Percentiles rank a stretch among this genome's conserved stretches.
Conservation (phyloP, 2,797 vertebrate species). For the Avahi laniger region DNA sequence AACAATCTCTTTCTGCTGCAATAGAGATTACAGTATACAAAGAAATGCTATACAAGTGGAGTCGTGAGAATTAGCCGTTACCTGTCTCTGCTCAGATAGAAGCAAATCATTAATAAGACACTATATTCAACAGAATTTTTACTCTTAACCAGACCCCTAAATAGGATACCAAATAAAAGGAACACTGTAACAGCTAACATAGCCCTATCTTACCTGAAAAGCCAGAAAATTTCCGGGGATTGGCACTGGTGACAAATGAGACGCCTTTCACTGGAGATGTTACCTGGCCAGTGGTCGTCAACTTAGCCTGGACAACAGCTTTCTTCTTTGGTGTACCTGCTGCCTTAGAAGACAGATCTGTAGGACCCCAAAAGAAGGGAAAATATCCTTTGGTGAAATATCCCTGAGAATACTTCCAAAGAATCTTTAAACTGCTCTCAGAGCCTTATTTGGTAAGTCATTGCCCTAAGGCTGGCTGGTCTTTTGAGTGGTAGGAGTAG, state of each 20-base stretch:
- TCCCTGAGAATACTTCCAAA: not conserved
- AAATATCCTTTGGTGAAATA: not conserved
- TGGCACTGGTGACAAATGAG: conserved; percentile 83
- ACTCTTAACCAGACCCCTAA: not conserved
- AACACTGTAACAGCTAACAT: not conserved
- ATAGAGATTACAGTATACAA: not conserved
- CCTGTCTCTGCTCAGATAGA: not conserved
- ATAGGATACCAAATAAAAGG: not conserved
- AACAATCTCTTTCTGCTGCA: conserved; percentile 3
- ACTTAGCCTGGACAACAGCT: conserved; percentile 90
- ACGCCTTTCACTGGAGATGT: conserved; percentile 84
- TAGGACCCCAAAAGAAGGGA: conserved; percentile 48
- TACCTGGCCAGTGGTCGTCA: conserved; percentile 87
- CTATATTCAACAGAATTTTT: not conserved
- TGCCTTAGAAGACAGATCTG: conserved; percentile 92
- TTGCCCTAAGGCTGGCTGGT: too few relatives aligned
- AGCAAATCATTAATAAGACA: not conserved
- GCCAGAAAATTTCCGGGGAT: conserved; percentile 97
- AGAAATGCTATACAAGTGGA: not conserved
- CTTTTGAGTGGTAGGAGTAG: too few relatives aligned
- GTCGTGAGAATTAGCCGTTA: not conserved
- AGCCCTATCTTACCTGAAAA: conserved; percentile 89
- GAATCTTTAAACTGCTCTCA: too few relatives aligned
- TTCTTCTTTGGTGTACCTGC: conserved; percentile 93
- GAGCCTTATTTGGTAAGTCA: too few relatives aligned